Percentiles rank a stretch among this genome's conserved stretches.
Evolutionary conservation across 2,888 invertebrate species (phyloP).

Genomic region (Parnassius smintheus): DNA sequence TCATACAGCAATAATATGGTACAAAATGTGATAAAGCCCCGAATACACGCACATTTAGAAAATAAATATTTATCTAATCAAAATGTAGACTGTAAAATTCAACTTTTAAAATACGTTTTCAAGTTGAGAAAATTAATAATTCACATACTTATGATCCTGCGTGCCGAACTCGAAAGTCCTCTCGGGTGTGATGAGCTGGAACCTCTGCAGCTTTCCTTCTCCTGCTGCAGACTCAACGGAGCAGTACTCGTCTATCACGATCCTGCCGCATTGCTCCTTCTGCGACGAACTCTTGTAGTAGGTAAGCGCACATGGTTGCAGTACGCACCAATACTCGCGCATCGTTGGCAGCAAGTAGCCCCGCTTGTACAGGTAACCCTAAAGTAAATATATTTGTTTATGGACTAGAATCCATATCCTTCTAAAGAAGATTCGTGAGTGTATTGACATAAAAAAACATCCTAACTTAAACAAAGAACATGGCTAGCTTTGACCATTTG

Average conservation of each 20-base stretch:
- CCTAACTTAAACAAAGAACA: no score
- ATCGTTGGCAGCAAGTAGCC: conserved; percentile 89
- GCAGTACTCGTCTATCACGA: conserved; percentile 84
- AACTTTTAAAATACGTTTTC: no score
- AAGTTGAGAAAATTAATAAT: not conserved
- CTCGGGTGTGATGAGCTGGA: conserved; percentile 85
- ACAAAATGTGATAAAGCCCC: no score
- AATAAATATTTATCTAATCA: no score
- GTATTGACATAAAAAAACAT: no score
- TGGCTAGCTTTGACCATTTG: no score
- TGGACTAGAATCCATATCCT: no score
- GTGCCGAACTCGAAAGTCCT: conserved; percentile 87
- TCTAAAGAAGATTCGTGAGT: no score
- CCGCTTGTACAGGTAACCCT: conserved; percentile 86
- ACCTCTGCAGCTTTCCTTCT: conserved; percentile 80
- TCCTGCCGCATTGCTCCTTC: conserved; percentile 85
- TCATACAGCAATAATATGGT: no score
- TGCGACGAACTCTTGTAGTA: conserved; percentile 87
- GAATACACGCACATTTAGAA: no score
- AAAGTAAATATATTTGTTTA: no score
- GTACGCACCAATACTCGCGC: conserved; percentile 90
- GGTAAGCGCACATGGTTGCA: conserved; percentile 86
- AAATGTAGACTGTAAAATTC: no score
- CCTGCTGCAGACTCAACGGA: conserved; percentile 83
- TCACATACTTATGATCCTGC: conserved; percentile 84